Conservation (phyloP, 2,888 invertebrate genomes). For the Melipona bicolor region DNA sequence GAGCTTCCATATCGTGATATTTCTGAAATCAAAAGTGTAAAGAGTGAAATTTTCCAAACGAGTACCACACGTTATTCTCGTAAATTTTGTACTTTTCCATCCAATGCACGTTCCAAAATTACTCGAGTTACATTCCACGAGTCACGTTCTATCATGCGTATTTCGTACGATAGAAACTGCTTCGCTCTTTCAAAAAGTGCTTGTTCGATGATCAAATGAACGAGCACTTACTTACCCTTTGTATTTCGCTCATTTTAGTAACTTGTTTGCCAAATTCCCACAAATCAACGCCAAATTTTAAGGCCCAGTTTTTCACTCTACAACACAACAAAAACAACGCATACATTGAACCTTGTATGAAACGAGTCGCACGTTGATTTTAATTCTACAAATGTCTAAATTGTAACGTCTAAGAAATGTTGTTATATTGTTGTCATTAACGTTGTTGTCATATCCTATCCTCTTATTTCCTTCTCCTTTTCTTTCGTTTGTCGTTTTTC, state of each 20-base stretch:
- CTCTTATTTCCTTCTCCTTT: background rate
- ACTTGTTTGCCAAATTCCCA: conserved; percentile 95
- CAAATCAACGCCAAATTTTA: conserved; percentile 95
- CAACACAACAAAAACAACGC: conserved; percentile 54
- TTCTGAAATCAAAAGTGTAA: conserved; percentile 85
- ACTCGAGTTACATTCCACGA: background rate
- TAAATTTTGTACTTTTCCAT: background rate
- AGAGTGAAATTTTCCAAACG: background rate
- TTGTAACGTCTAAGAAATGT: too few species aligned
- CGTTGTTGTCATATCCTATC: background rate
- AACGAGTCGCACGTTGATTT: background rate
- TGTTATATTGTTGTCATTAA: background rate
- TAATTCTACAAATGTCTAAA: background rate
- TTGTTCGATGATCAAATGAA: too few species aligned
- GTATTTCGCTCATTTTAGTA: conserved; percentile 95
- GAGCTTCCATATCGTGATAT: conserved; percentile 91
- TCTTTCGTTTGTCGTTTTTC: background rate
- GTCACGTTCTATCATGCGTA: too few species aligned
- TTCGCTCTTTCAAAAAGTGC: background rate
- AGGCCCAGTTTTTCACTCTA: conserved; percentile 96
- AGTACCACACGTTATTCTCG: background rate
- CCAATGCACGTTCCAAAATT: background rate
- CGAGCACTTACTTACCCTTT: conserved; percentile 88
- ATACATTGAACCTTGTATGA: background rate
- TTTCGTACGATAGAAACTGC: too few species aligned